phyloP scores from a whole-genome alignment of 2,888 invertebrate species.

The Horisme vitalbata region DNA sequence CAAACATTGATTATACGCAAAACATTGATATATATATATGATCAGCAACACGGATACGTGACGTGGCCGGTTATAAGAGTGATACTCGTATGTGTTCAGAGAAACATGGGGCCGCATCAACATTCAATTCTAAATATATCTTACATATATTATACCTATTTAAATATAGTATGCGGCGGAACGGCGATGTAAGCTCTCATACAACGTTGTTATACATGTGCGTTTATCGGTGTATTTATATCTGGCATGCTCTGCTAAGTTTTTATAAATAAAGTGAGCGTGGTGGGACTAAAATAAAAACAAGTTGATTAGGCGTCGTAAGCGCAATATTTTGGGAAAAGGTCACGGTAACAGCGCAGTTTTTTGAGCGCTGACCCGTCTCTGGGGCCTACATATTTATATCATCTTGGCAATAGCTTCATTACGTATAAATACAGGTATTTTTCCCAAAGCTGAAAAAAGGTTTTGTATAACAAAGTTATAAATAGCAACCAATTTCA shows the following conservation, averaged over 20 bases:
- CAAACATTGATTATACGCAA: constrained; percentile 2
- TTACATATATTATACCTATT: constrained; percentile 49
- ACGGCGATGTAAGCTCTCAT: constrained; percentile 33
- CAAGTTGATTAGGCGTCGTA: constrained; percentile 49
- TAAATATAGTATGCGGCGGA: constrained; percentile 59
- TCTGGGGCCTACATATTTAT: too few relatives aligned
- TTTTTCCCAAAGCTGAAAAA: too few relatives aligned
- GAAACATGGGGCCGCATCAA: constrained; percentile 50
- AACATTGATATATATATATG: constrained; percentile 13
- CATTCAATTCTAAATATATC: constrained; percentile 60
- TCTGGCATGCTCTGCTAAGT: constrained; percentile 48
- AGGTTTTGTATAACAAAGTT: too few relatives aligned
- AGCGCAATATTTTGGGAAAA: constrained; percentile 60
- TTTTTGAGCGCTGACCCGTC: constrained; percentile 33
- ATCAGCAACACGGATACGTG: constrained; percentile 4
- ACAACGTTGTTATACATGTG: constrained; percentile 16
- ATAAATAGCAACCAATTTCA: too few relatives aligned
- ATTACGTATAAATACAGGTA: too few relatives aligned
- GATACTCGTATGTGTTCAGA: constrained; percentile 12
- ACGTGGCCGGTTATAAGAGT: background rate
- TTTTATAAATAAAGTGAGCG: constrained; percentile 56
- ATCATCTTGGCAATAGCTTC: too few relatives aligned
- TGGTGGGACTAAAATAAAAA: constrained; percentile 50
- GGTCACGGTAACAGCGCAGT: constrained; percentile 63
- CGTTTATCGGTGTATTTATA: constrained; percentile 42